Evolutionary conservation across 1,140 invertebrate genomes (phyloP).

Genomic region (Meloidogyne chitwoodi): DNA sequence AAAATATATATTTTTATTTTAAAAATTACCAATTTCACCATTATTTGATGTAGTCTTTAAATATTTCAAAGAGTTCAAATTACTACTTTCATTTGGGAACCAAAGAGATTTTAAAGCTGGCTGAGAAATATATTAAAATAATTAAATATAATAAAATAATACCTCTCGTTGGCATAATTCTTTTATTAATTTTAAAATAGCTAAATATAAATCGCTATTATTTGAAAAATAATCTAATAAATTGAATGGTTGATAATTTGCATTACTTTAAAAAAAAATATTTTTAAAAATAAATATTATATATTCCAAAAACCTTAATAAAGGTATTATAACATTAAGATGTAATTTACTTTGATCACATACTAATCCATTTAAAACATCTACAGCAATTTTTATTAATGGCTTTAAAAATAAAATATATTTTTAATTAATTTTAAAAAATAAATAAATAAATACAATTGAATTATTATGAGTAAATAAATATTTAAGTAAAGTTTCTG

Average conservation of each 20-base stretch:
- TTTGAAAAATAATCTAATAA: constrained; percentile 1
- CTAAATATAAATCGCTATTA: constrained; percentile 10
- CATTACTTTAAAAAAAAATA: neutral
- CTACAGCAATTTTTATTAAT: constrained; percentile 6
- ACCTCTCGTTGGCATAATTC: constrained; percentile 17
- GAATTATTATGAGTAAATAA: neutral
- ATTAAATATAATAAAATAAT: neutral
- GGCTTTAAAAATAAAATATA: neutral
- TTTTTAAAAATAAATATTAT: neutral
- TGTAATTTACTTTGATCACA: neutral
- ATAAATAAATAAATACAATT: neutral
- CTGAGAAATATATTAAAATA: neutral
- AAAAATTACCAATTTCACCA: constrained; percentile 2
- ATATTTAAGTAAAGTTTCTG: constrained; percentile 16
- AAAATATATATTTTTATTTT: neutral
- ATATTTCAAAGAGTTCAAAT: neutral
- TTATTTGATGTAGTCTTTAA: constrained; percentile 1
- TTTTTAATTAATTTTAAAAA: no score
- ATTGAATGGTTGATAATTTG: constrained; percentile 2
- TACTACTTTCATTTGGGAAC: neutral
- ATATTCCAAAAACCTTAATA: neutral
- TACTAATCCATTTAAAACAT: constrained; percentile 12
- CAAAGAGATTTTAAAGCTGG: neutral
- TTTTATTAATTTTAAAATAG: constrained; percentile 9
- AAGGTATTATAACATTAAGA: neutral